These are phyloP conservation scores for Machaerirhynchus nigripectus DNA, from an alignment of 2,113 vertebrate genomes.

Conservation along the genomic window DNA sequence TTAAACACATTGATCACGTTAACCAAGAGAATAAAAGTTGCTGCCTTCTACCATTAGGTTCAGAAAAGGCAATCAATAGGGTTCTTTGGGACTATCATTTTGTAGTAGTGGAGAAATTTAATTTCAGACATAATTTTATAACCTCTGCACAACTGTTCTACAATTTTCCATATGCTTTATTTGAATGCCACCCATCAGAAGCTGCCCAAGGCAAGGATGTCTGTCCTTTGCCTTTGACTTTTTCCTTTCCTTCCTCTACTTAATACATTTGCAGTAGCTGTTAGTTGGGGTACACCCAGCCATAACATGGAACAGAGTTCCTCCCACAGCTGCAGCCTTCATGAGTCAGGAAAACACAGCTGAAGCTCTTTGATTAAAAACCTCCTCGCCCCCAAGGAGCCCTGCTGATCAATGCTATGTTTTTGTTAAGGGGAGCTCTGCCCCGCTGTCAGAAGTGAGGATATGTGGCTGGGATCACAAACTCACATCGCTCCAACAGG, in stretches of 20 bases:
- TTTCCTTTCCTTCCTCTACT: background rate
- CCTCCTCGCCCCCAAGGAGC: background rate
- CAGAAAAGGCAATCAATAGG: slow-evolving; percentile 32
- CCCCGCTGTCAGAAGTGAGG: fast-evolving
- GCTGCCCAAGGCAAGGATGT: slow-evolving; percentile 9
- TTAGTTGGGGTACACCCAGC: fast-evolving
- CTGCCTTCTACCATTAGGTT: slow-evolving; percentile 46
- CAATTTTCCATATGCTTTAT: slow-evolving; percentile 62
- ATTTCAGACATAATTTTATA: slow-evolving; percentile 53
- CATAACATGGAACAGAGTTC: background rate
- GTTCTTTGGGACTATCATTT: slow-evolving; percentile 61
- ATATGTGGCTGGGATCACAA: fast-evolving
- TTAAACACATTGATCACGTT: slow-evolving; percentile 64
- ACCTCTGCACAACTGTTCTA: slow-evolving; percentile 57
- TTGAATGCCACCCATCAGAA: slow-evolving; percentile 31
- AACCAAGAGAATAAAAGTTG: slow-evolving; percentile 44
- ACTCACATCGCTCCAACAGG: too few relatives aligned
- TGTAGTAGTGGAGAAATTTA: slow-evolving; percentile 30
- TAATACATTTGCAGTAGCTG: background rate
- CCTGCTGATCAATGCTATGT: fast-evolving
- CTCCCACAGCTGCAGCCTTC: background rate
- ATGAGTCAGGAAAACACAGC: background rate
- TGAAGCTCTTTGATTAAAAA: background rate
- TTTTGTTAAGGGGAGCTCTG: background rate
- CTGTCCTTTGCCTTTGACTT: slow-evolving; percentile 48